A percentile compares a stretch with the other conserved stretches of the same genome.
These are phyloP conservation scores for Egretta garzetta DNA, from an alignment of 2,113 vertebrate species.

Conservation along the genomic window DNA sequence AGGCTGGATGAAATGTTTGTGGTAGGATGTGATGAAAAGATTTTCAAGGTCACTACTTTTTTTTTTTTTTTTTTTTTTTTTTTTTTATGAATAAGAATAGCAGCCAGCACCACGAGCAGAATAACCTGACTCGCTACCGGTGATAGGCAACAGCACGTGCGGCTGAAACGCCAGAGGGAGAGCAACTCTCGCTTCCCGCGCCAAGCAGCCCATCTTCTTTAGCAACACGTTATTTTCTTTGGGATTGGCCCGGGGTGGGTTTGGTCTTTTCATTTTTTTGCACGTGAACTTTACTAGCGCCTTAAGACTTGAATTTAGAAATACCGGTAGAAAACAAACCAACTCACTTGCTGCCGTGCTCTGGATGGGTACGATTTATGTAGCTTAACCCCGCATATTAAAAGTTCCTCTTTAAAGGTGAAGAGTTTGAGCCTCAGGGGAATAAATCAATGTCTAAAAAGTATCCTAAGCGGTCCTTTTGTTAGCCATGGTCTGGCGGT, in stretches of 20 bases:
- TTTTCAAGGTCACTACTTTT: not conserved
- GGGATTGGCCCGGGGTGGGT: too few species aligned
- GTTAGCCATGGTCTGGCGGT: not conserved
- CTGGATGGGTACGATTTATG: fast-evolving
- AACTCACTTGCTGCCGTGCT: not conserved
- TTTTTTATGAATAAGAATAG: not conserved
- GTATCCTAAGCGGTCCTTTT: not conserved
- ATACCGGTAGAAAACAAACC: not conserved
- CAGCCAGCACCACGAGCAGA: not conserved
- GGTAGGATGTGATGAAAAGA: not conserved
- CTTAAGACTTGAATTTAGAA: not conserved
- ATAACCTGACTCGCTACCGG: fast-evolving
- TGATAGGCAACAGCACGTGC: fast-evolving
- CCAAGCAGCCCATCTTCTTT: not conserved
- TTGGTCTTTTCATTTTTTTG: not conserved
- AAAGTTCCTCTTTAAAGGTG: not conserved
- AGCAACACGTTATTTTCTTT: fast-evolving
- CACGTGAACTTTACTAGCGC: not conserved
- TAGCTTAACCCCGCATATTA: fast-evolving
- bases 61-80: not conserved
- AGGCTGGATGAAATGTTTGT: not conserved
- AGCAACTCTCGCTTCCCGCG: not conserved
- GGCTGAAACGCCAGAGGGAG: not conserved
- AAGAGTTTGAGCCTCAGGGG: not conserved
- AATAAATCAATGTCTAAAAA: not conserved